Evolutionary conservation across 2,888 invertebrate genomes (phyloP), one percentile per base, ranked within the genome.

Genomic region (Scaptomyza polygonia): DNA sequence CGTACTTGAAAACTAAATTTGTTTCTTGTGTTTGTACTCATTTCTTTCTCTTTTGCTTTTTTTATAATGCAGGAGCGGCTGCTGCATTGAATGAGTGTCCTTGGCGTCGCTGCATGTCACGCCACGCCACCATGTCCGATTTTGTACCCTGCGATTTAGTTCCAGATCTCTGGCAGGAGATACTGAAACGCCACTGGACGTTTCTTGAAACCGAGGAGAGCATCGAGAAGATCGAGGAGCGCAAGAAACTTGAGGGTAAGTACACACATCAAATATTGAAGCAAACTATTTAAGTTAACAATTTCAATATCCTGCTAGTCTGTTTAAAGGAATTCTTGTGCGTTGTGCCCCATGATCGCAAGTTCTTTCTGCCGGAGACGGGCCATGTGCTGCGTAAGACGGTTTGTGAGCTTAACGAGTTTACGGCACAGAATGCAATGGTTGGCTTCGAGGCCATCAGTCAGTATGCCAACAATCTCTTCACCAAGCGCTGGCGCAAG

Each of bases 401-500:
- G 0, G 94, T 96, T 27, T 93, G 93, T 44, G 94, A 94, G 53
- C 92, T 95, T 85, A 92, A 93, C 6, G 95, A 96, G 81, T 97
- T 96, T 89, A 97, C 95, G 89, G 96, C 96, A 18, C 96, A 96
- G 85, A 94, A 95, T 77, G 96, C 96, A 14, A 95, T 95, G 29
- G 93, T 95, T 47, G 97, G 97, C 12, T 97, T 97, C 94, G 95
- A 96, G 81, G 95, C 96, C 32, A 93, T 97, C 73, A 97, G 96
- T 65, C 93, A 96, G 74, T 97, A 97, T 91, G 97, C 97, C 2
- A 95, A 95, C 59, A 97, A 97, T 92, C 92, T 98, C 67, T 93
- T 97, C 54, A 94, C 95, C 12, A 97, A 97, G 89, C 97, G 97
- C 5, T 98, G 97, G 97, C 93, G 97, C 77, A 96, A 95, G 90